Evolutionary conservation across 2,888 invertebrate genomes (phyloP), one percentile per base, ranked within the genome.

Genomic region (Pandemis corylana): DNA sequence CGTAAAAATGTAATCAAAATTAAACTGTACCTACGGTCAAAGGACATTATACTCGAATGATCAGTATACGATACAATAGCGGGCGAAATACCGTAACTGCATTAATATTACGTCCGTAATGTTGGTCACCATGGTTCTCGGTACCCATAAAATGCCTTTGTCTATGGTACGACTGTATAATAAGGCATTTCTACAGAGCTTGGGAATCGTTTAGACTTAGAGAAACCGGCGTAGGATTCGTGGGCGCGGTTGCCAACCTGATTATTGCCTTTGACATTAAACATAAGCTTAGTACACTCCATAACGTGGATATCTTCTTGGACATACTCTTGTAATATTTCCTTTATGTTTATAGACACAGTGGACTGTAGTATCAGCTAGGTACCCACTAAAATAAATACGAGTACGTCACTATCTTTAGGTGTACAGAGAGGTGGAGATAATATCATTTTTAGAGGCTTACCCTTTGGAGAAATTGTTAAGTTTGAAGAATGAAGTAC

Each of bases 111-210:
- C 72, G 36, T 3, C 12, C 69, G 65, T 59, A 49, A 65, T 28
- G 62, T 61, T 53, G 67, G 67, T 59, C 68, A 65, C 68, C 64
- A 74, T 74, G 51, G 28, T 74, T 69, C 73, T 65, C 59, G 69
- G 73, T 65, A 74, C 36, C 73, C 64, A 73, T 68, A 74, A 69
- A 51, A 66, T 36, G 28, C 69, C 73, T 42, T 74, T 74, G 69
- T 69, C 59, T 73, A 59, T 44, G 20, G 44, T 49, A 49, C 15
- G 68, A 59, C 51, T 44, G 46, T 36, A 51, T 69, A 66, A 59
- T 71, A 65, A 44, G 15, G 20, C 7, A 64, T 44, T 62, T 41
- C 36, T 62, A 42, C 12, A 28, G 59, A 59, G 59, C 28, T 59
- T 42, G 42, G 63, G n/a, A 65, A 65, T 65, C 7, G 20, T 44